Conservation (phyloP, 2,888 invertebrate species). For the Gari tellinella region DNA sequence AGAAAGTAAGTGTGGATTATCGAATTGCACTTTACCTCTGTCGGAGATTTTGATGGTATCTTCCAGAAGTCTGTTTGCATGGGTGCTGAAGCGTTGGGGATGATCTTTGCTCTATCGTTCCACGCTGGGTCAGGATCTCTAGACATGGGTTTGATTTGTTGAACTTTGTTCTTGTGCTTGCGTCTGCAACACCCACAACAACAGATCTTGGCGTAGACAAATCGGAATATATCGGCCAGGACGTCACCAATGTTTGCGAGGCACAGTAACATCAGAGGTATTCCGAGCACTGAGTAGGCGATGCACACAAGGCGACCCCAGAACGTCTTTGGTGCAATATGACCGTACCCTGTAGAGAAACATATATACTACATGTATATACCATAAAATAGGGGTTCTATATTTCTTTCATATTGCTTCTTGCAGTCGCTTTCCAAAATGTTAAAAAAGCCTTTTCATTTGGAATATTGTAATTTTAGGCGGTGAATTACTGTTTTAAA, state of each 20-base stretch:
- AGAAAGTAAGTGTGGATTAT: too few relatives aligned
- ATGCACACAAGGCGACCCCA: slow-evolving; percentile 84
- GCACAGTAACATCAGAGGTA: slow-evolving; percentile 86
- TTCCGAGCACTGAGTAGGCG: slow-evolving; percentile 84
- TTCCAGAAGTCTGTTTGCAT: slow-evolving; percentile 67
- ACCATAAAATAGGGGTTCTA: too few relatives aligned
- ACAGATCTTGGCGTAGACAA: slow-evolving; percentile 84
- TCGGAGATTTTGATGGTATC: slow-evolving; percentile 63
- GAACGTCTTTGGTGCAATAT: slow-evolving; percentile 83
- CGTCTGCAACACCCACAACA: slow-evolving; percentile 82
- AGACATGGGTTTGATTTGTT: slow-evolving; percentile 65
- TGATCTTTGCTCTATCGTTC: slow-evolving; percentile 66
- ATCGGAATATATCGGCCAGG: slow-evolving; percentile 85
- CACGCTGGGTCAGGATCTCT: slow-evolving; percentile 67
- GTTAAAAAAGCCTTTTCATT: too few relatives aligned
- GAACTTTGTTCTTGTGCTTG: slow-evolving; percentile 63
- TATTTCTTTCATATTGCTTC: too few relatives aligned
- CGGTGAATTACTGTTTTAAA: too few relatives aligned
- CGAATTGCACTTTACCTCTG: too few relatives aligned
- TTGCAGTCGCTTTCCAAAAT: too few relatives aligned
- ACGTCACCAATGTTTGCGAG: slow-evolving; percentile 86
- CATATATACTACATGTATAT: neutral
- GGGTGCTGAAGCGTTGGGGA: slow-evolving; percentile 52
- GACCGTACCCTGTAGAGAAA: slow-evolving; percentile 81
- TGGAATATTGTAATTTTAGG: too few relatives aligned